Conservation (phyloP, 1,140 invertebrate genomes). For the Pararge aegeria region DNA sequence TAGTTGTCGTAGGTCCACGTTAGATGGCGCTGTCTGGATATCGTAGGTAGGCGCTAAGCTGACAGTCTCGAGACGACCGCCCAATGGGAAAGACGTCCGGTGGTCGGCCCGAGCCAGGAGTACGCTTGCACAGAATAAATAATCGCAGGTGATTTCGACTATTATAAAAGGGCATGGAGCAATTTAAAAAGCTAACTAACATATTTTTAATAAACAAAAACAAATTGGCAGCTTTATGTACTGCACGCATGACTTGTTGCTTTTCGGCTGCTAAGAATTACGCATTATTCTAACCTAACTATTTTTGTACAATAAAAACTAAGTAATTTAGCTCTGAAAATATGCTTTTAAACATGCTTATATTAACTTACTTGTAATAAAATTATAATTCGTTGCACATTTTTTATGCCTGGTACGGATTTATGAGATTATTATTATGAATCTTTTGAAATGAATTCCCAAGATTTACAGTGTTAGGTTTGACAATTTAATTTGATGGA, state of each 20-base stretch:
- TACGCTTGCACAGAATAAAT: conserved; percentile 62
- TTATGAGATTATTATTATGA: too few species aligned
- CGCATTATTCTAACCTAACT: background rate
- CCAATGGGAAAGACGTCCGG: conserved; percentile 76
- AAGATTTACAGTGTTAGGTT: too few species aligned
- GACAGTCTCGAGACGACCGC: conserved; percentile 45
- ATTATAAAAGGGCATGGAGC: conserved; percentile 23
- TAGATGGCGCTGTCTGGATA: conserved; percentile 48
- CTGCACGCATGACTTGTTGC: conserved; percentile 14
- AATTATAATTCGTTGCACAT: too few species aligned
- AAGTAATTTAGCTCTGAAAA: too few species aligned
- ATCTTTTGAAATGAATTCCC: too few species aligned
- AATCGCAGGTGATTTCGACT: conserved; percentile 52
- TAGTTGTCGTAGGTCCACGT: conserved; percentile 50
- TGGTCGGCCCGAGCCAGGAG: conserved; percentile 63
- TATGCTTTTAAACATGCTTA: too few species aligned
- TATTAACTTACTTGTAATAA: too few species aligned
- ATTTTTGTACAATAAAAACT: background rate
- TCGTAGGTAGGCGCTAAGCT: conserved; percentile 48
- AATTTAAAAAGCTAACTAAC: conserved; percentile 4
- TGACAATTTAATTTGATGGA: too few species aligned
- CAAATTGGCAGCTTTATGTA: conserved; percentile 1
- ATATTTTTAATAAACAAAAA: background rate
- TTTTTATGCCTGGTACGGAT: too few species aligned
- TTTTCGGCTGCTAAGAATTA: background rate